Base-by-base conservation (phyloP, 2,888 invertebrate species). In the Esperia sulphurella region DNA sequence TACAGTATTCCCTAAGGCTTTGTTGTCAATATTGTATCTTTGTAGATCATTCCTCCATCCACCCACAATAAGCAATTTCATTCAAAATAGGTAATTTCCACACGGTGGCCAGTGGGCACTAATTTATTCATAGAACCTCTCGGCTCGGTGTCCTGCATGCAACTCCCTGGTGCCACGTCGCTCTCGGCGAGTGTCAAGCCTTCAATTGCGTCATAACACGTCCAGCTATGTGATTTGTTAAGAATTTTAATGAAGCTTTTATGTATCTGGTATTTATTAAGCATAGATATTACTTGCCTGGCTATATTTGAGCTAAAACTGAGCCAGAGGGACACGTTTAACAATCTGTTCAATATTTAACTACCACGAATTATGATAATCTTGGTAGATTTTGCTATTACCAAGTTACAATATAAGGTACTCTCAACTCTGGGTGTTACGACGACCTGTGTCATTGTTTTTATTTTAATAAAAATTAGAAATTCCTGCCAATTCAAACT, bases 131-230 rank as follows among this genome's bases (percentile, higher is more conserved):
- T 52, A 47, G 52, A 52, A 46, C 37, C 31, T 45, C 42, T 45
- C 41, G n/a, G 50, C 37, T 30, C 14, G 29, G 50, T 50, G 43
- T 46, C 45, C 45, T 40, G 33, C 29, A 12, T 12, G 29, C 41
- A 13, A 43, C 38, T 38, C 29, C 46, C 31, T 30, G 8, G 14
- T 46, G 46, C 41, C 35, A 28, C 14, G 45, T 41, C 41, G 46
- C 46, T 35, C 40, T 41, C 8, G 46, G 46, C 41, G 21, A 41
- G 40, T 40, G 45, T 41, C 45, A 9, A 37, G 30, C 38, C 41
- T 41, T 43, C 49, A 52, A 52, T 52, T 52, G 50, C 49, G 46
- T 52, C 52, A 52, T 45, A 52, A 48, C 52, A 50, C 39, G 49
- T 47, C 52, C 44, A 31, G 28, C 33, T 28, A 8, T 42, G 43